A percentile compares a stretch with the other conserved stretches of the same genome.
These are phyloP conservation scores for Poeciliopsis prolifica DNA, from an alignment of 2,113 vertebrate species.

Conservation along the genomic window DNA sequence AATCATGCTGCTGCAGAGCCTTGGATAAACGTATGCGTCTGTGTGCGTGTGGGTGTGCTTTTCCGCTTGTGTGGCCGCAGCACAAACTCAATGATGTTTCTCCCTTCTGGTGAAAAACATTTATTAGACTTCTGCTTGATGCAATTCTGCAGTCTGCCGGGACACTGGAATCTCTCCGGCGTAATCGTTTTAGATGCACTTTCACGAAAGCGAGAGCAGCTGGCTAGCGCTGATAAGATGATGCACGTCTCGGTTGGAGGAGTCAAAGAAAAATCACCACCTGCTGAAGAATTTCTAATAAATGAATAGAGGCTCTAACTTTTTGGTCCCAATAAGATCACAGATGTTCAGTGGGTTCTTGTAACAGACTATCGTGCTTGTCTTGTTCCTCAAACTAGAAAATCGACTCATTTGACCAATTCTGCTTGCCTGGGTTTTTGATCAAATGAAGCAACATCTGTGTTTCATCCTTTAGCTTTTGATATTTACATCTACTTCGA, in stretches of 20 bases:
- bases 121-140: constrained; percentile 23
- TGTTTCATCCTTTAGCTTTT: not conserved
- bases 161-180: constrained; percentile 13
- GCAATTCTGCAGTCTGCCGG: constrained; percentile 21
- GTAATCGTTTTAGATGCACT: constrained; percentile 15
- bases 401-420: not conserved
- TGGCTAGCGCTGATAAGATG: constrained; percentile 17
- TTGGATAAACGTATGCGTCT: not conserved
- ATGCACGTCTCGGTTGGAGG: constrained; percentile 1
- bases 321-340: too few relatives aligned
- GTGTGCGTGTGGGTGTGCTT: not conserved
- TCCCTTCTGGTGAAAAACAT: constrained; percentile 12
- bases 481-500: constrained; percentile 15
- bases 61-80: not conserved
- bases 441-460: not conserved
- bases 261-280: not conserved
- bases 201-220: constrained; percentile 21
- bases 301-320: not conserved
- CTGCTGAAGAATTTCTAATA: constrained; percentile 1
- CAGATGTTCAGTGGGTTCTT: not conserved
- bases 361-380: not conserved
- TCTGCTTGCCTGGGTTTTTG: too few relatives aligned
- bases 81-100: constrained; percentile 3
- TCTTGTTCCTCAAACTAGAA: not conserved
- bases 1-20: constrained; percentile 7